Evolutionary conservation across 2,888 invertebrate species (phyloP), one percentile per base, ranked within the genome.

Genomic region (Lepidochitona cinerea): DNA sequence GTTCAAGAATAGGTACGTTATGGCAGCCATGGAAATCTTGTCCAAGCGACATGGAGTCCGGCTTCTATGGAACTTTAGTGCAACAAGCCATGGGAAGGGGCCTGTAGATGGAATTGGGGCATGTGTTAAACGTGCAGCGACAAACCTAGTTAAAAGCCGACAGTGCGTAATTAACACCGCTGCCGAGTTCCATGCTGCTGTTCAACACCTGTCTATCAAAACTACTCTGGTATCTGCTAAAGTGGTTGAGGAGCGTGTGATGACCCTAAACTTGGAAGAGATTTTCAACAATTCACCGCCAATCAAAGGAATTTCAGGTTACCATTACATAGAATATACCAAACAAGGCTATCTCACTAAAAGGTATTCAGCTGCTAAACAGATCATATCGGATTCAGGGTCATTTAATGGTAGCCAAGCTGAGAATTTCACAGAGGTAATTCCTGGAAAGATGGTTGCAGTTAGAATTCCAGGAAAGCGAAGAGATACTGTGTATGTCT

Each of bases 61-160:
- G 65, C 32, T 65, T 7, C 7, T 65, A 5, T 75, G 75, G 75
- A 70, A 67, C 41, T 74, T 54, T 52, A 72, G 74, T 41, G 74
- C 70, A 5, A 74, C 74, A 12, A 54, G 59, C 1, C 74, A 74
- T 36, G 74, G 74, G 12, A 74, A 74, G 32, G 74, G 74, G 2
- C 65, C 70, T 0, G 37, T 65, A 0, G 74, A 71, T 74, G 74
- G 35, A n/a, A 35, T 74, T 29, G 74, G 74, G n/a, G 74, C 72
- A 26, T 32, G 18, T 4, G 35, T 71, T 2, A 74, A 74, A 67
- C 41, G 68, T 0, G 35, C 53, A 2, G 74, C 59, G 1, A 41
- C 41, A 26, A 41, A 35, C 29, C 23, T 36, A 36, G 65, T 74
- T 26, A 71, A 64, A 53, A 41, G 23, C 0, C 41, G 69, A 12